phyloP scores from a whole-genome alignment of 2,797 vertebrate genomes.

The Poeciliopsis paucimaculata region DNA sequence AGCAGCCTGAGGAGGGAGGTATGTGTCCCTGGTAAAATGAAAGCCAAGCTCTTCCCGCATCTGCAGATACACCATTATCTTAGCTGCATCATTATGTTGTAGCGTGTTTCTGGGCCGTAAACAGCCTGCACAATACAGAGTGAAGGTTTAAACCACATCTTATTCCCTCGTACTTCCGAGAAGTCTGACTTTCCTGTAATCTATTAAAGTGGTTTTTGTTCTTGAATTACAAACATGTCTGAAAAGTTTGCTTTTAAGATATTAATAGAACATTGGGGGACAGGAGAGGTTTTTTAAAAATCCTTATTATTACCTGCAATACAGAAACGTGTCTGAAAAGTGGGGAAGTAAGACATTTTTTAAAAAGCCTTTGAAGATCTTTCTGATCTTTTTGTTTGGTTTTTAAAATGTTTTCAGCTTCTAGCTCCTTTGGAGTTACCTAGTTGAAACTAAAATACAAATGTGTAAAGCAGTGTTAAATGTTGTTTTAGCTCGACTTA shows the following conservation, averaged over 20 bases:
- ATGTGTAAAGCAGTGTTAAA: neutral
- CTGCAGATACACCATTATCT: constrained; percentile 29
- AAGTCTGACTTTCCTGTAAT: neutral
- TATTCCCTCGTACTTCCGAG: neutral
- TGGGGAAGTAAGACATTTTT: neutral
- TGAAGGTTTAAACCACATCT: neutral
- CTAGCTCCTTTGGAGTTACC: neutral
- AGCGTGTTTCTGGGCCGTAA: constrained; percentile 21
- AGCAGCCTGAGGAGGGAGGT: constrained; percentile 70
- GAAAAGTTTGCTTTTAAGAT: neutral
- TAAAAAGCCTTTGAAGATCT: neutral
- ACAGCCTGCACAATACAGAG: neutral
- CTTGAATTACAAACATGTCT: neutral
- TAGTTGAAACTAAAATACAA: neutral
- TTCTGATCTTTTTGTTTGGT: neutral
- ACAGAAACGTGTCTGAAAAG: neutral
- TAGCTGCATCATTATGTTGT: constrained; percentile 2
- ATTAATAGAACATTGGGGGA: neutral
- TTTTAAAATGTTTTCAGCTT: neutral
- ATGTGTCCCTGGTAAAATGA: constrained; percentile 44
- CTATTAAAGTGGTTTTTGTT: neutral
- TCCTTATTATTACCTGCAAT: neutral
- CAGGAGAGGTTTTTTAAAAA: neutral
- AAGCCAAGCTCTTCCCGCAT: constrained; percentile 25
- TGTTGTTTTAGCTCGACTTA: neutral